Conservation (phyloP, 2,888 invertebrate species). For the Apamea sordens region DNA sequence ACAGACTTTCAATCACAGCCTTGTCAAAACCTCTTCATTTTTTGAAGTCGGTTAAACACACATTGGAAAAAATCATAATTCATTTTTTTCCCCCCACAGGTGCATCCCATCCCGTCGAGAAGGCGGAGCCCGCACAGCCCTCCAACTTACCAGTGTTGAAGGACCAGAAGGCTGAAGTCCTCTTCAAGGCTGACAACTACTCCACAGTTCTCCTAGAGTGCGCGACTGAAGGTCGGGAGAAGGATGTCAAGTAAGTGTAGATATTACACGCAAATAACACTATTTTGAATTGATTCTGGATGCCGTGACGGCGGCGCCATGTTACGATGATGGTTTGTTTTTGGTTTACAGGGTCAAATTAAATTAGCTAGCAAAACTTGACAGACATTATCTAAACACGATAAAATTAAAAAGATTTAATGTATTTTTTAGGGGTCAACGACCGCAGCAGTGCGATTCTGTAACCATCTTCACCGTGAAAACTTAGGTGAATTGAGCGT, state of each 20-base stretch:
- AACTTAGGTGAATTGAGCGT: too few species aligned
- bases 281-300: not conserved
- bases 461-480: too few species aligned
- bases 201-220: conserved; percentile 75
- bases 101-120: conserved; percentile 37
- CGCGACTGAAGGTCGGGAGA: conserved; percentile 66
- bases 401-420: too few species aligned
- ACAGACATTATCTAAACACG: too few species aligned
- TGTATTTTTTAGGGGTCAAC: too few species aligned
- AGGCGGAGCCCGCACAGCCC: not conserved
- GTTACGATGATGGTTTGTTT: too few species aligned
- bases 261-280: not conserved
- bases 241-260: conserved; percentile 74
- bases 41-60: not conserved
- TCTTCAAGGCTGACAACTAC: conserved; percentile 74
- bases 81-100: conserved; percentile 1
- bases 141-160: conserved; percentile 70
- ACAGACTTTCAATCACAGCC: too few species aligned
- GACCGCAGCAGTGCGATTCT: too few species aligned
- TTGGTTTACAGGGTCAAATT: too few species aligned
- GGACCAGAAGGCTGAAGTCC: conserved; percentile 72
- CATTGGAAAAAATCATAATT: not conserved
- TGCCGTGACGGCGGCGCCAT: too few species aligned
- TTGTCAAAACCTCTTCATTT: not conserved
- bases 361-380: too few species aligned